phyloP scores from a whole-genome alignment of 2,113 vertebrate species.

The Notothenia rossii region DNA sequence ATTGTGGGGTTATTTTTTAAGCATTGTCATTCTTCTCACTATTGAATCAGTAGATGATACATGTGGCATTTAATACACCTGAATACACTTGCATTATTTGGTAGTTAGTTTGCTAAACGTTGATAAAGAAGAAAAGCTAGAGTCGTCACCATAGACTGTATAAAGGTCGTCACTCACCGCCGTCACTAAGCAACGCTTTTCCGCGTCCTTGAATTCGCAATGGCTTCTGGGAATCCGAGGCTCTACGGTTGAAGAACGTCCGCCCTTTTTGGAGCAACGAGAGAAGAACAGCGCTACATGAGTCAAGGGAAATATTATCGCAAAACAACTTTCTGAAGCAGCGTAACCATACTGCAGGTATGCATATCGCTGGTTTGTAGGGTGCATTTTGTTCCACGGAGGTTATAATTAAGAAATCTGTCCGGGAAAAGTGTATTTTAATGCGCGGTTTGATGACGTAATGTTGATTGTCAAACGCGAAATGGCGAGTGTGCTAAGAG shows the following conservation, averaged over 20 bases:
- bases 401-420: slow-evolving; percentile 49
- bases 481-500: slow-evolving; percentile 81
- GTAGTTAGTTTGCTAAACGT: too few species aligned
- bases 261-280: slow-evolving; percentile 84
- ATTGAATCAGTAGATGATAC: neutral
- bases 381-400: neutral
- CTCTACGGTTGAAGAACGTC: slow-evolving; percentile 71
- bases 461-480: slow-evolving; percentile 84
- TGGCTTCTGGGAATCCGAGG: slow-evolving; percentile 83
- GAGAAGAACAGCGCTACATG: slow-evolving; percentile 71
- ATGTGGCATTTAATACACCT: neutral
- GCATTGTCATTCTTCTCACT: neutral
- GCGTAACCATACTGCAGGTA: slow-evolving; percentile 66
- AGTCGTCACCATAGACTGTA: neutral
- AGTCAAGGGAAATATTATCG: slow-evolving; percentile 64
- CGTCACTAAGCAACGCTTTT: slow-evolving; percentile 76
- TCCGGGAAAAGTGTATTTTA: slow-evolving; percentile 84
- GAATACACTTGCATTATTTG: neutral
- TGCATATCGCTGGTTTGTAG: slow-evolving; percentile 41
- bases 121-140: too few species aligned
- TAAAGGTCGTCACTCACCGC: neutral
- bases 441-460: slow-evolving; percentile 96
- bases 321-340: slow-evolving; percentile 62
- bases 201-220: slow-evolving; percentile 72
- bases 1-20: neutral